Base-by-base conservation (phyloP, 1,140 invertebrate species). In the Hypsibius dujardini region DNA sequence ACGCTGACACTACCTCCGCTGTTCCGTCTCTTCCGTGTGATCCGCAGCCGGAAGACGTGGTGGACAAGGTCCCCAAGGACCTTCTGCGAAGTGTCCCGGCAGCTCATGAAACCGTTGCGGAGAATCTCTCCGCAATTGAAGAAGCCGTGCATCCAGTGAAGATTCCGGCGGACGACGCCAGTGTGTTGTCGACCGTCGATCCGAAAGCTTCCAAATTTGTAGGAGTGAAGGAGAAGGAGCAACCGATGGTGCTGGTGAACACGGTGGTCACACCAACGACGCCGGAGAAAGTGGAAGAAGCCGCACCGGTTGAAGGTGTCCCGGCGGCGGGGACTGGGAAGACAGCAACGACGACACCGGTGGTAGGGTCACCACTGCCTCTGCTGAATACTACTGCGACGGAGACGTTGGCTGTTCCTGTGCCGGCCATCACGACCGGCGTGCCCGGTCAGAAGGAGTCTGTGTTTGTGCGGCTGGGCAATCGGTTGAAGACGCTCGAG, bases 401-500 rank as follows among this genome's bases (percentile, higher is more conserved):
- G 50, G n/a, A 12, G 7, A 56, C 7, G 7, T 12, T 56, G 50
- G 50, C 50, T 12, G 70, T 71, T 71, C 69, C 76, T 59, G 70
- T 76, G 2, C 73, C 56, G 1, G 62, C 75, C 28, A 42, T 76
- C 14, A 74, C 76, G 2, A 75, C 70, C 28, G 72, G 62, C 28
- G 70, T 72, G 15, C 71, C 75, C 15, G 76, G 74, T n/a, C 88
- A 90, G 75, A 93, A 95, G 74, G 94, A 98, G 80, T 94, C 92
- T 1, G 90, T 97, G 45, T 95, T 98, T 78, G 85, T 96, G 75
- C 84, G 93, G 74, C 81, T 98, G 46, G 92, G 89, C 47, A 98
- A 97, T 81, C 86, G 92, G 76, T 93, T 98, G 46, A 95, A 95
- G 85, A 86, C 87, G 72, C 81, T 98, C 72, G 95, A 98, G 80